These are phyloP conservation scores for Episyrphus balteatus DNA, from an alignment of 1,140 invertebrate species.

Conservation along the genomic window DNA sequence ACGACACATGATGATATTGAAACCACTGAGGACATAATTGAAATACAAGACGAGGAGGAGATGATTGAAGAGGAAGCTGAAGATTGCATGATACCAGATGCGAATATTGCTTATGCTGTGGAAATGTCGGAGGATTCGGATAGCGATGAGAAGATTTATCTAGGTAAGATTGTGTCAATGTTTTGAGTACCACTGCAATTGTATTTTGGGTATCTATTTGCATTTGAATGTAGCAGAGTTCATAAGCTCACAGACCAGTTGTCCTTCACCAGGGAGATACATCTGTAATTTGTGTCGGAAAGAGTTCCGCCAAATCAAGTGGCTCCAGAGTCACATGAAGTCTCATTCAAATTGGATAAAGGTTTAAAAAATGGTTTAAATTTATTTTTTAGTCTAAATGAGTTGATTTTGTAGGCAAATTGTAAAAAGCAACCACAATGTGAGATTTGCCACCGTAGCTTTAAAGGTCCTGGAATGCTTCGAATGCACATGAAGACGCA, in stretches of 20 bases:
- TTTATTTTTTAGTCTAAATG: background rate
- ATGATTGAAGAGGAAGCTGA: slow-evolving; percentile 33
- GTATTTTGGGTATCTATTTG: too few relatives aligned
- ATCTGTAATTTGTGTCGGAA: slow-evolving; percentile 47
- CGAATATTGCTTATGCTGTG: slow-evolving; percentile 9
- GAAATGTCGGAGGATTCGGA: slow-evolving; percentile 28
- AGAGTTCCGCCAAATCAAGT: slow-evolving; percentile 46
- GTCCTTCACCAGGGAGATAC: slow-evolving; percentile 38
- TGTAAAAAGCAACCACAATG: slow-evolving; percentile 50
- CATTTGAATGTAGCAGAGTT: slow-evolving; percentile 22
- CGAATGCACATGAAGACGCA: slow-evolving; percentile 51
- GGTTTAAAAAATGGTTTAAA: slow-evolving; percentile 3
- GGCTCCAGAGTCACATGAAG: slow-evolving; percentile 46
- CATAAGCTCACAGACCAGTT: slow-evolving; percentile 27
- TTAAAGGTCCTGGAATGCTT: slow-evolving; percentile 47
- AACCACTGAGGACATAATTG: slow-evolving; percentile 3
- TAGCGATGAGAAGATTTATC: slow-evolving; percentile 15
- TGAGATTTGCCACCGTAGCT: slow-evolving; percentile 44
- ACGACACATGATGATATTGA: slow-evolving; percentile 7
- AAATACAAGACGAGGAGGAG: slow-evolving; percentile 28
- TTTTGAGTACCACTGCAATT: too few relatives aligned
- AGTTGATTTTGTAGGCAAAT: slow-evolving; percentile 36
- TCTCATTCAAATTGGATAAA: slow-evolving; percentile 48
- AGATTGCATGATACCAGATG: slow-evolving; percentile 7
- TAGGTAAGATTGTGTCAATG: background rate